A percentile compares a stretch with the other conserved stretches of the same genome.
Evolutionary conservation across 2,888 invertebrate genomes (phyloP).

Genomic region (Napeogenes sylphis): DNA sequence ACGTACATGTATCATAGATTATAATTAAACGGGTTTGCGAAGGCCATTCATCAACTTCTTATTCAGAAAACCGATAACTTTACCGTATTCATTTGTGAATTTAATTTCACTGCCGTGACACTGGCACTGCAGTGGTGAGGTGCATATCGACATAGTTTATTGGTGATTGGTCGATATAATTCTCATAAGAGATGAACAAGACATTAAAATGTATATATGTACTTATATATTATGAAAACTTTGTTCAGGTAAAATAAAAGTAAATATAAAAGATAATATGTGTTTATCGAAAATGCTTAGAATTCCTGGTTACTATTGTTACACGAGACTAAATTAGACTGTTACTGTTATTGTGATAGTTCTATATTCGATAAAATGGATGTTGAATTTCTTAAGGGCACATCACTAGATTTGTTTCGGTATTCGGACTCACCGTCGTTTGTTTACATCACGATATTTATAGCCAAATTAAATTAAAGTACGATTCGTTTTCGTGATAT

Average conservation of each 20-base stretch:
- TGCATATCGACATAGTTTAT: neutral
- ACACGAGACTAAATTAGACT: no score
- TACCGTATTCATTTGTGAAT: constrained; percentile 64
- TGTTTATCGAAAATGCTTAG: no score
- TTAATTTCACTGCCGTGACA: constrained; percentile 57
- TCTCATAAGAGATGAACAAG: neutral
- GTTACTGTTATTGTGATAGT: no score
- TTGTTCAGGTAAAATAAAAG: no score
- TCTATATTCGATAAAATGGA: no score
- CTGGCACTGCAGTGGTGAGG: constrained; percentile 26
- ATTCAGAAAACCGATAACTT: constrained; percentile 65
- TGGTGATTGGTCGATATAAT: neutral
- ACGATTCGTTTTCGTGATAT: neutral
- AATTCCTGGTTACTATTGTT: neutral
- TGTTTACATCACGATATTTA: constrained; percentile 1
- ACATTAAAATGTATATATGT: no score
- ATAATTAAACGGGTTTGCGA: constrained; percentile 37
- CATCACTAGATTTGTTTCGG: neutral
- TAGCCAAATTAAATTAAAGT: neutral
- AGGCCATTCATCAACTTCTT: constrained; percentile 64
- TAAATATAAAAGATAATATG: no score
- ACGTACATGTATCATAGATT: neutral
- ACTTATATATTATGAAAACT: no score
- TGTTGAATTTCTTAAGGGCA: neutral
- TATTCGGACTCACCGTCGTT: neutral